These are phyloP conservation scores for Myotis findleyi DNA, from an alignment of 2,797 vertebrate species.

Conservation along the genomic window DNA sequence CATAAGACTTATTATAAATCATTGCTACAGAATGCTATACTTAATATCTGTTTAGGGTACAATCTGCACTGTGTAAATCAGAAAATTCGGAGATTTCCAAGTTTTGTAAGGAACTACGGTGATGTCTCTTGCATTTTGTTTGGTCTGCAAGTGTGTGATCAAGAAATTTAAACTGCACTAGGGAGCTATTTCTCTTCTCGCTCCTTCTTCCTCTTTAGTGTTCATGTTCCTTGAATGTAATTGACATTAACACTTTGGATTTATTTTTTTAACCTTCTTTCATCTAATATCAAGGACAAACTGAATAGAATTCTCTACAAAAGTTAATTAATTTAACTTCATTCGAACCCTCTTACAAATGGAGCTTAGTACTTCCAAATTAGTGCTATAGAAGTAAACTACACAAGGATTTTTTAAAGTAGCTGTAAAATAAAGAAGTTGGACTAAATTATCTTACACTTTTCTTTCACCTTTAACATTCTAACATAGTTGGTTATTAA, in stretches of 20 bases:
- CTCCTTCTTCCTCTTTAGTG: constrained; percentile 49
- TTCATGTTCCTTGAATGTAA: constrained; percentile 54
- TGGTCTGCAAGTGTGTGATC: constrained; percentile 55
- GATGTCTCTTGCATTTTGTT: constrained; percentile 54
- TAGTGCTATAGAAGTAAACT: constrained; percentile 39
- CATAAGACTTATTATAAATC: constrained; percentile 43
- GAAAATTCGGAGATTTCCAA: constrained; percentile 53
- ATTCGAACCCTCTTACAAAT: constrained; percentile 49
- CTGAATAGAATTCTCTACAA: constrained; percentile 53
- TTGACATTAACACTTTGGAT: constrained; percentile 67
- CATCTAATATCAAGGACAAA: constrained; percentile 68
- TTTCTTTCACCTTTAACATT: constrained; percentile 40
- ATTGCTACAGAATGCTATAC: constrained; percentile 61
- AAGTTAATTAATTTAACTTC: constrained; percentile 69
- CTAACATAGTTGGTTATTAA: neutral
- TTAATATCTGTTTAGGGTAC: constrained; percentile 55
- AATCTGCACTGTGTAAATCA: constrained; percentile 65
- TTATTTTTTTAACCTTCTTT: constrained; percentile 66
- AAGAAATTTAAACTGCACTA: constrained; percentile 58
- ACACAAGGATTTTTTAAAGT: neutral
- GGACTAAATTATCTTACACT: neutral
- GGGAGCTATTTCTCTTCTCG: constrained; percentile 49
- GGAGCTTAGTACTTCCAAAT: constrained; percentile 46
- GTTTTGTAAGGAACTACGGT: constrained; percentile 62
- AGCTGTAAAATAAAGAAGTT: constrained; percentile 23